Percentiles rank a stretch among this genome's conserved stretches.
Conservation (phyloP, 2,888 invertebrate species). For the Mycalesis mineus region DNA sequence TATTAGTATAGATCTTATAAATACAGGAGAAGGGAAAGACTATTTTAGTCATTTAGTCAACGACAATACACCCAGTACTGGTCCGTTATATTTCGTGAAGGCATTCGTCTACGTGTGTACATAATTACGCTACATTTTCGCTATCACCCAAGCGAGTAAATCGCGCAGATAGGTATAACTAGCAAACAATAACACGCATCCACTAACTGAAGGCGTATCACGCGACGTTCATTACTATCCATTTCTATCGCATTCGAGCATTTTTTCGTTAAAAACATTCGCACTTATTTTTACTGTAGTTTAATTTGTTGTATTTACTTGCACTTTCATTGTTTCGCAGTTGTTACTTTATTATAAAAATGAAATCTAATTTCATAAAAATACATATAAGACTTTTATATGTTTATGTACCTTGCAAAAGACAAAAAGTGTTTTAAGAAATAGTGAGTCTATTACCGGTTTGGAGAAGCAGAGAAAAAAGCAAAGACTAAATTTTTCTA, state of each 20-base stretch:
- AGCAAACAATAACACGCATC: slow-evolving; percentile 20
- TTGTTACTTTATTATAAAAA: no score
- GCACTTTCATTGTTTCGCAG: neutral
- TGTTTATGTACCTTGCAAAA: no score
- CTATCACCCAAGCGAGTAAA: slow-evolving; percentile 14
- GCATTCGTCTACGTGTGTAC: slow-evolving; percentile 5
- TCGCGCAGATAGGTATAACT: slow-evolving; percentile 5
- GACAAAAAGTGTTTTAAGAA: no score
- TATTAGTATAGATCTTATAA: no score
- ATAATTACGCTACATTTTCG: slow-evolving; percentile 6
- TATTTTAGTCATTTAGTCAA: no score
- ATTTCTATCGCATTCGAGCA: slow-evolving; percentile 24
- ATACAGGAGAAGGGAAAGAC: no score
- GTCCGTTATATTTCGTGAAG: neutral
- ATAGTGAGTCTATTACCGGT: no score
- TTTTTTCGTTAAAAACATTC: neutral
- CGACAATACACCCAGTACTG: no score
- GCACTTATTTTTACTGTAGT: neutral
- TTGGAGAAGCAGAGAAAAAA: no score
- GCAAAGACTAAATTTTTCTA: no score
- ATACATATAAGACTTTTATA: no score
- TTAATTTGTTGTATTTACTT: neutral
- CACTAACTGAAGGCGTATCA: slow-evolving; percentile 9
- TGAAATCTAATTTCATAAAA: no score
- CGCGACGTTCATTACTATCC: slow-evolving; percentile 24